Percentiles rank a stretch among this genome's conserved stretches.
Conservation (phyloP, 1,140 invertebrate genomes). For the Zaprionus ornatus region DNA sequence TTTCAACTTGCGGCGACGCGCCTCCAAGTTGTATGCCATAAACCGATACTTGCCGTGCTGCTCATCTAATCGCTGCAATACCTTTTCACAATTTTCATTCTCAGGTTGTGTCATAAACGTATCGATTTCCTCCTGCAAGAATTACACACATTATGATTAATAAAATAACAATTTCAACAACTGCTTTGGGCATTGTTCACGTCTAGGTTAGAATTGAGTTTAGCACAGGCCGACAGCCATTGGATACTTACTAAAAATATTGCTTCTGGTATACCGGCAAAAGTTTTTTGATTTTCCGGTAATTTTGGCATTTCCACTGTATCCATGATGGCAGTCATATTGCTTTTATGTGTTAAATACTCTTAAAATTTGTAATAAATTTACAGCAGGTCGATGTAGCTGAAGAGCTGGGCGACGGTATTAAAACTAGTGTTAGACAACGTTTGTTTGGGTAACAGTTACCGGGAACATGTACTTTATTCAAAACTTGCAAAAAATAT, state of each 20-base stretch:
- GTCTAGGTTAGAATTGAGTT: slow-evolving; percentile 64
- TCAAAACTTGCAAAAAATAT: not conserved
- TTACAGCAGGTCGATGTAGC: slow-evolving; percentile 67
- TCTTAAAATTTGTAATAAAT: slow-evolving; percentile 56
- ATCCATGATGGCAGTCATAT: slow-evolving; percentile 80
- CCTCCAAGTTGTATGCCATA: slow-evolving; percentile 95
- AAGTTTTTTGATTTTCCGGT: slow-evolving; percentile 88
- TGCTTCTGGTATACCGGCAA: slow-evolving; percentile 92
- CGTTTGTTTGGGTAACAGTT: not conserved
- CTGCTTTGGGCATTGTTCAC: slow-evolving; percentile 31
- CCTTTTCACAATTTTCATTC: slow-evolving; percentile 92
- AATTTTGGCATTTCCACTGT: slow-evolving; percentile 83
- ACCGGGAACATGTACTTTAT: slow-evolving; percentile 10
- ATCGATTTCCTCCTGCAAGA: slow-evolving; percentile 95
- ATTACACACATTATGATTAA: slow-evolving; percentile 63
- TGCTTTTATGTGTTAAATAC: slow-evolving; percentile 43
- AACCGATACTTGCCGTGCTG: slow-evolving; percentile 98
- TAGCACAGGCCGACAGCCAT: not conserved
- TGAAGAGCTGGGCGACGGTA: slow-evolving; percentile 48
- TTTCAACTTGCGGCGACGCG: slow-evolving; percentile 92
- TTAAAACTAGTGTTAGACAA: slow-evolving; percentile 25
- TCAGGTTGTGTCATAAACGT: slow-evolving; percentile 93
- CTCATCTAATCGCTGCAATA: slow-evolving; percentile 94
- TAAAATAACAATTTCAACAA: slow-evolving; percentile 42
- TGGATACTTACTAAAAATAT: slow-evolving; percentile 89